Percentiles rank a stretch among this genome's conserved stretches.
Evolutionary conservation across 2,113 vertebrate species (phyloP).

Genomic region (Actinemys pallida): DNA sequence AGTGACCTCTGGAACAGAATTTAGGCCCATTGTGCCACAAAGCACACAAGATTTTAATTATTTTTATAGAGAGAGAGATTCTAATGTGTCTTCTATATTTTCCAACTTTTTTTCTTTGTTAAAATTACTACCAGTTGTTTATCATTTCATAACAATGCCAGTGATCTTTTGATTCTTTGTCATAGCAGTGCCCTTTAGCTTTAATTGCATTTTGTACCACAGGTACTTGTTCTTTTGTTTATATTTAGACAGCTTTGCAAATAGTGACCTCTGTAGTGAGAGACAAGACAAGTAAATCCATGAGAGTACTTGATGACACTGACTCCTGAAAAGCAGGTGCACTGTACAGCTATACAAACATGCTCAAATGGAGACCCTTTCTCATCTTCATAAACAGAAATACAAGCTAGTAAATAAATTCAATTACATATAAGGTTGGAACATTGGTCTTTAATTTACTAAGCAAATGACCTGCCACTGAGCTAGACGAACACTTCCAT

Average conservation of each 20-base stretch:
- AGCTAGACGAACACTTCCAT: conserved; percentile 36
- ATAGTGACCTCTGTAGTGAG: conserved; percentile 38
- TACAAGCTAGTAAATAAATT: conserved; percentile 50
- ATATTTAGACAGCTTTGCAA: not conserved
- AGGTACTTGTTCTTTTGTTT: not conserved
- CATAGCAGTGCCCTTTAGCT: not conserved
- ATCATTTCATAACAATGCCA: not conserved
- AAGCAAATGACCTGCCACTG: not conserved
- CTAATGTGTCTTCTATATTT: not conserved
- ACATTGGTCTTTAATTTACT: conserved; percentile 59
- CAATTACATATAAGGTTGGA: conserved; percentile 33
- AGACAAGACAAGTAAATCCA: conserved; percentile 11
- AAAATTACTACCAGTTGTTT: not conserved
- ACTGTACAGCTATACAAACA: conserved; percentile 41
- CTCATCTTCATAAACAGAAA: conserved; percentile 57
- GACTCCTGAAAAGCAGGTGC: conserved; percentile 28
- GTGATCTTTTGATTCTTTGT: not conserved
- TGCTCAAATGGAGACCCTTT: conserved; percentile 50
- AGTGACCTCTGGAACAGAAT: not conserved
- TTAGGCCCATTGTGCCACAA: not conserved
- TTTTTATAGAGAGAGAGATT: not conserved
- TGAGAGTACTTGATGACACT: conserved; percentile 2
- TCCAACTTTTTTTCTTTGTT: not conserved
- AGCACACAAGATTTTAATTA: not conserved
- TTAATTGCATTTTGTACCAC: not conserved